A percentile compares a stretch with the other conserved stretches of the same genome.
phyloP scores from a whole-genome alignment of 2,888 invertebrate genomes.

The Drosophila phalerata region DNA sequence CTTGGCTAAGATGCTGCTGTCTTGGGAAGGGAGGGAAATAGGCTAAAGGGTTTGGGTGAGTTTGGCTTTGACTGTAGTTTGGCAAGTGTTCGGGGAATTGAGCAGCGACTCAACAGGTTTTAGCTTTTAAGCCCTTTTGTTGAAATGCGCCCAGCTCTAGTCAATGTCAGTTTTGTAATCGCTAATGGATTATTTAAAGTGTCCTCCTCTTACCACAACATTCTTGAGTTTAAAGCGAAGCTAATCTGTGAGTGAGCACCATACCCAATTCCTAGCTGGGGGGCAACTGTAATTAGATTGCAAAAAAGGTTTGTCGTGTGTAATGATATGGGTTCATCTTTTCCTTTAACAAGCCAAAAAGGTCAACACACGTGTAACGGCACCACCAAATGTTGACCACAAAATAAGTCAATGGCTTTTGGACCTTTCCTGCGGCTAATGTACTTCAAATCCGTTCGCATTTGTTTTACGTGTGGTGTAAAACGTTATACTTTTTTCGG shows the following conservation, averaged over 20 bases:
- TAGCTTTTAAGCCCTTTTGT: slow-evolving; percentile 83
- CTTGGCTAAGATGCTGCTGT: slow-evolving; percentile 21
- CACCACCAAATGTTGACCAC: slow-evolving; percentile 59
- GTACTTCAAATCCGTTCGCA: slow-evolving; percentile 70
- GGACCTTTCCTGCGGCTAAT: slow-evolving; percentile 66
- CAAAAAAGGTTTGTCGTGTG: slow-evolving; percentile 36
- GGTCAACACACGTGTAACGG: slow-evolving; percentile 36
- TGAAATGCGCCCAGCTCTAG: slow-evolving; percentile 36
- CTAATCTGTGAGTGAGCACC: slow-evolving; percentile 4
- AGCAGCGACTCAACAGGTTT: slow-evolving; percentile 85
- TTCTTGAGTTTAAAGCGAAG: slow-evolving; percentile 56
- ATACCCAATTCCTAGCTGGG: slow-evolving; percentile 8
- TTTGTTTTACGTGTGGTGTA: slow-evolving; percentile 64
- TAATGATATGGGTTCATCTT: slow-evolving; percentile 58
- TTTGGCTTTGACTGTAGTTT: slow-evolving; percentile 67
- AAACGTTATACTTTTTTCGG: slow-evolving; percentile 38
- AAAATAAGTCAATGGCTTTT: slow-evolving; percentile 43
- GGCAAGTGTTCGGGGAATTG: slow-evolving; percentile 85
- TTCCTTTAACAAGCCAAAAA: slow-evolving; percentile 1
- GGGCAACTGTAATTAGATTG: slow-evolving; percentile 72
- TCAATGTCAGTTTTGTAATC: slow-evolving; percentile 56
- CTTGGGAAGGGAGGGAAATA: slow-evolving; percentile 5
- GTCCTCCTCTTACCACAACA: neutral
- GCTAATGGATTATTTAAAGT: slow-evolving; percentile 81
- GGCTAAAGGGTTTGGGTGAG: slow-evolving; percentile 40